Base-by-base conservation (phyloP, 2,113 vertebrate genomes). In the Myanophis thanlyinensis region DNA sequence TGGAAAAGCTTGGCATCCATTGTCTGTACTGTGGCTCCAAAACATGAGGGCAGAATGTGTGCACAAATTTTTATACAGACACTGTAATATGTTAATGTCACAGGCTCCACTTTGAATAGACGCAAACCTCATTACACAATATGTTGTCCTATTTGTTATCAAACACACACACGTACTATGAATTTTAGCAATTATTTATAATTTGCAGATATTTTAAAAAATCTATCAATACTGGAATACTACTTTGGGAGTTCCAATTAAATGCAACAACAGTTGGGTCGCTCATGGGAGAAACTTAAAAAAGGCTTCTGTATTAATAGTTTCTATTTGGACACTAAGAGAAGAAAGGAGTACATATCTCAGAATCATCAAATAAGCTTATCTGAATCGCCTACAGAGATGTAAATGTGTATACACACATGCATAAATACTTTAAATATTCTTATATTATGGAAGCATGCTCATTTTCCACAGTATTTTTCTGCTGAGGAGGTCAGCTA, bases 151-250 rank as follows among this genome's bases (percentile, higher is more conserved):
- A 18, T 93, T 97, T 92, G 48, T 94, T 95, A 95, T 95, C 53
- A 90, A 80, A 59, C 6, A 94, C 91, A 96, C 96, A 96, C 89
- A 80, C 91, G 94, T 3, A 93, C 97, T 93, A 73, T 97, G 96
- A 97, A 98, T 97, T 97, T 97, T 97, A 95, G 97, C 96, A 97
- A 97, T 97, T 97, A 97, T 97, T 97, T 97, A 97, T 97, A 97
- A 98, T 97, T 97, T 97, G 97, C 97, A 97, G 93, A 97, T 97
- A 94, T 97, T 96, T 97, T 95, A 59, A 94, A 97, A 59, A 97
- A 96, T 96, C 93, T 97, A 97, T 97, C 96, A 97, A 96, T 97
- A 97, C 97, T 97, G 97, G 95, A 96, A 93, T 96, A 94, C 48
- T 94, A 94, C 94, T 97, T 96, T 97, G 94, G 96, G 95, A 97